These are phyloP conservation scores for Lithobates sylvaticus DNA, from an alignment of 2,797 vertebrate genomes.

Conservation along the genomic window DNA sequence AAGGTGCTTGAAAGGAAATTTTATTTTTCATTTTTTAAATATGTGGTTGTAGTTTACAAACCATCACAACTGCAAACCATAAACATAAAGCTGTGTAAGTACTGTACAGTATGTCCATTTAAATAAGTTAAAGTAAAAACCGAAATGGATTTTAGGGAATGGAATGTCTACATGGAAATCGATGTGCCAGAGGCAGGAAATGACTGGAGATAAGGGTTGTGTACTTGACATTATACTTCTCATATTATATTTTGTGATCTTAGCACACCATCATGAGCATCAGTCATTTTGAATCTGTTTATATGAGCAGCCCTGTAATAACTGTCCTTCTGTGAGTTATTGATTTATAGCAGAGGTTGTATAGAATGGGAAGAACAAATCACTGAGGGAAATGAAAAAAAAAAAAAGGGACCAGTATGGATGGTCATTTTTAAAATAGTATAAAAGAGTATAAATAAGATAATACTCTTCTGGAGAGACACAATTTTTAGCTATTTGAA, in stretches of 20 bases:
- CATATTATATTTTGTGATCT: conserved; percentile 23
- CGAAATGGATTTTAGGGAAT: too few species aligned
- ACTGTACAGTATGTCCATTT: not conserved
- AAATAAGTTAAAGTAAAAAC: not conserved
- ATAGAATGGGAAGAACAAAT: not conserved
- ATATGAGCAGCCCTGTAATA: conserved; percentile 2
- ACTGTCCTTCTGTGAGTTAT: conserved; percentile 62
- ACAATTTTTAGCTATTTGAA: not conserved
- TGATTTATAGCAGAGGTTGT: conserved; percentile 70
- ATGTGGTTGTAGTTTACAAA: not conserved
- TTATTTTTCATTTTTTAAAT: not conserved
- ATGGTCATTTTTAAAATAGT: not conserved
- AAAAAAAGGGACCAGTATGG: not conserved
- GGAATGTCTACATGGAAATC: conserved; percentile 8
- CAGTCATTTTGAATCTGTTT: conserved; percentile 8
- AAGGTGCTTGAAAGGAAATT: conserved; percentile 63
- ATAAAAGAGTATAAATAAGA: not conserved
- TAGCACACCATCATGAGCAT: not conserved
- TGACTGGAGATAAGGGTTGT: conserved; percentile 20
- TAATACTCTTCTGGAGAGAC: not conserved
- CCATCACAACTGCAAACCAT: not conserved
- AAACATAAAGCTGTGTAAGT: not conserved
- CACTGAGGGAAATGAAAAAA: conserved; percentile 5
- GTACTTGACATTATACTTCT: conserved; percentile 2
- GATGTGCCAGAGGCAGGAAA: conserved; percentile 23